Percentiles rank a stretch among this genome's conserved stretches.
Conservation (phyloP, 1,140 invertebrate species). For the Elymnias hypermnestra region DNA sequence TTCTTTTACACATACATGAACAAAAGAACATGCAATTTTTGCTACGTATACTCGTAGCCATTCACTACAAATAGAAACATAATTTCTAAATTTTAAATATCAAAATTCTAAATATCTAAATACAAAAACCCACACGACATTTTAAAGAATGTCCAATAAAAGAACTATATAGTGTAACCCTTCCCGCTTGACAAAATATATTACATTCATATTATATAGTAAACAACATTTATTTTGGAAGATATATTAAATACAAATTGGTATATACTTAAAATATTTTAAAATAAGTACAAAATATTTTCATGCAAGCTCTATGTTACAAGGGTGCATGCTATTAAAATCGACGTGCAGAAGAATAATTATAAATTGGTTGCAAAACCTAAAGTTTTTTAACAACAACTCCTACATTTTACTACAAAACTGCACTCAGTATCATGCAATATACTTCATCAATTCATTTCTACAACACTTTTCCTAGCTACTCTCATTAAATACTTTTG, state of each 20-base stretch:
- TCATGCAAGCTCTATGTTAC: conserved; percentile 69
- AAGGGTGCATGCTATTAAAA: conserved; percentile 58
- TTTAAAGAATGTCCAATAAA: conserved; percentile 16
- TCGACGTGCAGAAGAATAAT: conserved; percentile 19
- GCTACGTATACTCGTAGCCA: conserved; percentile 15
- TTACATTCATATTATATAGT: conserved; percentile 49
- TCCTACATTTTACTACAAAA: conserved; percentile 14
- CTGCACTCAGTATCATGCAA: conserved; percentile 14
- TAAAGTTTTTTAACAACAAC: conserved; percentile 1
- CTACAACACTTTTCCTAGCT: neutral
- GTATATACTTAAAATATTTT: conserved; percentile 42
- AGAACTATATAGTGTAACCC: conserved; percentile 20
- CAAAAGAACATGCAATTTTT: conserved; percentile 49
- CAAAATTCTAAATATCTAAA: too few species aligned
- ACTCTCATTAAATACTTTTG: neutral
- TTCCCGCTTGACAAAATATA: conserved; percentile 44
- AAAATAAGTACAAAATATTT: conserved; percentile 48
- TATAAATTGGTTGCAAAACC: conserved; percentile 10
- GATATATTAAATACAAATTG: conserved; percentile 51
- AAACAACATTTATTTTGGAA: conserved; percentile 73
- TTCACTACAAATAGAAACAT: conserved; percentile 14
- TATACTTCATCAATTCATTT: conserved; percentile 4
- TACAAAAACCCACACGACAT: conserved; percentile 1
- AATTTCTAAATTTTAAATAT: conserved; percentile 12
- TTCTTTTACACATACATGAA: conserved; percentile 25